Evolutionary conservation across 2,797 vertebrate genomes (phyloP).

Genomic region (Podargus strigoides): DNA sequence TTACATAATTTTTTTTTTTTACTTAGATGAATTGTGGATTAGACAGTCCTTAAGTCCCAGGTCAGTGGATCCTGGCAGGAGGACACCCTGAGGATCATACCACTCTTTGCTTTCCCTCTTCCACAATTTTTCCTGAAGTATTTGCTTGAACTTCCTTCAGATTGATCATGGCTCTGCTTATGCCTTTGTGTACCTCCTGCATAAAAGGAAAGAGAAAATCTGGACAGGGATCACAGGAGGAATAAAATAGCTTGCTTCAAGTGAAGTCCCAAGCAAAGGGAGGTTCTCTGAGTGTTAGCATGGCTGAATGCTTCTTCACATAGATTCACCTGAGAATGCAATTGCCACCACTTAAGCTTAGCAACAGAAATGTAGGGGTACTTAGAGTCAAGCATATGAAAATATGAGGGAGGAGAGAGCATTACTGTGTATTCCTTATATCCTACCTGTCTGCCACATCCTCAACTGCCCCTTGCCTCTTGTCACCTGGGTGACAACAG

Average conservation of each 20-base stretch:
- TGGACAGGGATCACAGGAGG: no score
- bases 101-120: not conserved
- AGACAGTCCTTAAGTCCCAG: not conserved
- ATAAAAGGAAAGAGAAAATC: not conserved
- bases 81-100: accelerated
- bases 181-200: not conserved
- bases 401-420: not conserved
- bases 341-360: not conserved
- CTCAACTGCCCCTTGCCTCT: not conserved
- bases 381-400: not conserved
- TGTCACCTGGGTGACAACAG: not conserved
- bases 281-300: not conserved
- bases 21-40: not conserved
- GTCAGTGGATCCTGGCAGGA: not conserved
- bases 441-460: not conserved
- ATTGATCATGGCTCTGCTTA: not conserved
- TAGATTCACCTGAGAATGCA: not conserved
- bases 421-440: not conserved
- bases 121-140: not conserved
- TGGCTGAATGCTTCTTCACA: not conserved
- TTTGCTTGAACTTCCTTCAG: not conserved
- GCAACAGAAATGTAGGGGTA: not conserved
- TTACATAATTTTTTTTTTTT: not conserved
- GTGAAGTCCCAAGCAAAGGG: not conserved
- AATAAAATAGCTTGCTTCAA: not conserved